A percentile compares a stretch with the other conserved stretches of the same genome.
These are phyloP conservation scores for Syrrhaptes paradoxus DNA, from an alignment of 2,113 vertebrate genomes.

Conservation along the genomic window DNA sequence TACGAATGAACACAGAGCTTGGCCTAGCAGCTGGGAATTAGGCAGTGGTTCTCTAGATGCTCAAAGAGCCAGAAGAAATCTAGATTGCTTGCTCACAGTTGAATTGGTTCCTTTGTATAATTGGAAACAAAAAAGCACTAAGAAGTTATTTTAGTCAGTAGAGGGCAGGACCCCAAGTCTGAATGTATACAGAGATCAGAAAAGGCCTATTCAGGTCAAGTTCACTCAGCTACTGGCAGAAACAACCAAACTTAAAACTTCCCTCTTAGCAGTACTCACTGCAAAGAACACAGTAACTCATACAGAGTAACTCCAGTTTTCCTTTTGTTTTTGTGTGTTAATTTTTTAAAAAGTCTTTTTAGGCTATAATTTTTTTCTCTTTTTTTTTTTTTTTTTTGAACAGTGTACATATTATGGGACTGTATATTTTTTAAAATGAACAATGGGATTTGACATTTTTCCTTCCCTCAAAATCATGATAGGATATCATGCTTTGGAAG, in stretches of 20 bases:
- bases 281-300: neutral
- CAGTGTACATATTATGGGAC: neutral
- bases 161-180: neutral
- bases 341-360: neutral
- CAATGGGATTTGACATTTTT: neutral
- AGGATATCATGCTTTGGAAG: neutral
- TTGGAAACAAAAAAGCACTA: neutral
- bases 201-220: neutral
- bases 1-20: neutral
- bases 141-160: neutral
- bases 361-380: neutral
- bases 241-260: neutral
- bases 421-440: neutral
- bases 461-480: neutral
- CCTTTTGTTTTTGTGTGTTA: neutral
- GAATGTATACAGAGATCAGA: neutral
- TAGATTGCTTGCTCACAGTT: neutral
- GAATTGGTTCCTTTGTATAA: neutral
- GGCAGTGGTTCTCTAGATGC: neutral
- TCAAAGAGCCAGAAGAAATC: neutral
- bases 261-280: neutral
- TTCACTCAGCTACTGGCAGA: neutral
- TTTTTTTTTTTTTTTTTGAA: neutral
- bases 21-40: neutral
- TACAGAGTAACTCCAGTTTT: neutral